Conservation (phyloP, 2,797 vertebrate species). For the Stomatorhinus walkeri region DNA sequence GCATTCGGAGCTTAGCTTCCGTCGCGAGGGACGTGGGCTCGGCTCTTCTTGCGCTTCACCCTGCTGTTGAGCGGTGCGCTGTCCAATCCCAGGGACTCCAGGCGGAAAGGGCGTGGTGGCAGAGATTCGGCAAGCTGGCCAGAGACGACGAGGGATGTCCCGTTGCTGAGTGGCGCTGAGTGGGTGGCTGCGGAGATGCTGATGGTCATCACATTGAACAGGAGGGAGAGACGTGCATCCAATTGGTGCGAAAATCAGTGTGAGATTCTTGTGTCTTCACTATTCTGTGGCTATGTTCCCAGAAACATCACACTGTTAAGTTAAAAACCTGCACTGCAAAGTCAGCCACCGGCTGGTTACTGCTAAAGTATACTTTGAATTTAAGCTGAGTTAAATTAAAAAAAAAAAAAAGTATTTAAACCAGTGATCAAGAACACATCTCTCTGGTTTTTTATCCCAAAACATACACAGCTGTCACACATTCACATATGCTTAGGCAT, state of each 20-base stretch:
- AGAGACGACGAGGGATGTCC: constrained; percentile 38
- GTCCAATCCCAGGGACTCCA: constrained; percentile 63
- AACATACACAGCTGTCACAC: neutral
- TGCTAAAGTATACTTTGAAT: neutral
- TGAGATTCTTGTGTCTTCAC: neutral
- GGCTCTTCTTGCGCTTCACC: constrained; percentile 69
- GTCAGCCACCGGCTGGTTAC: neutral
- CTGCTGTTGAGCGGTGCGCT: constrained; percentile 43
- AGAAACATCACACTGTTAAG: constrained; percentile 1
- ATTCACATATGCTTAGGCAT: neutral
- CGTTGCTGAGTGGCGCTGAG: constrained; percentile 44
- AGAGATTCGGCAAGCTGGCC: constrained; percentile 46
- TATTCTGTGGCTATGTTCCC: neutral
- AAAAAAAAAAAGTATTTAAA: neutral
- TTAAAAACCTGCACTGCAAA: neutral
- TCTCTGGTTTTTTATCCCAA: neutral
- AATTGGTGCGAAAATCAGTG: neutral
- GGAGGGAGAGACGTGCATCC: neutral
- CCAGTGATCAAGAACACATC: neutral
- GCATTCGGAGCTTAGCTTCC: constrained; percentile 36
- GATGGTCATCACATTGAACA: constrained; percentile 13
- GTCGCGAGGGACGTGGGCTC: constrained; percentile 43
- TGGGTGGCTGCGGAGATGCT: constrained; percentile 47
- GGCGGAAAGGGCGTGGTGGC: constrained; percentile 73
- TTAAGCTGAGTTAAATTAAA: neutral